Percentiles rank a stretch among this genome's conserved stretches.
Evolutionary conservation across 2,888 invertebrate species (phyloP).

Genomic region (Macrophya annulata): DNA sequence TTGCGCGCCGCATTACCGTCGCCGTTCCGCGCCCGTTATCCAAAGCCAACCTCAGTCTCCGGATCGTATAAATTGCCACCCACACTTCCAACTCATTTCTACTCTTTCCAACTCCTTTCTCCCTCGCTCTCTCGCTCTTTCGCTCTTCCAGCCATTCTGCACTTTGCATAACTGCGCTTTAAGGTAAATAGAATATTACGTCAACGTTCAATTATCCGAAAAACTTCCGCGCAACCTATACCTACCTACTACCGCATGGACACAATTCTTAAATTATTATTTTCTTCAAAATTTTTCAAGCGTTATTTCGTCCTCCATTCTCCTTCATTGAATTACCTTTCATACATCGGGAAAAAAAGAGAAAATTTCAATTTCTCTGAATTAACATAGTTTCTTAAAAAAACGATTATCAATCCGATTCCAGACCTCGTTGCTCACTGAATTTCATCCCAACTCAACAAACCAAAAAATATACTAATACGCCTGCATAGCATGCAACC

Average conservation of each 20-base stretch:
- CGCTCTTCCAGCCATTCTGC: constrained; percentile 25
- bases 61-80: constrained; percentile 72
- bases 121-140: constrained; percentile 12
- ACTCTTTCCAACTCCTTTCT: constrained; percentile 34
- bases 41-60: constrained; percentile 67
- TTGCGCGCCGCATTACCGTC: constrained; percentile 73
- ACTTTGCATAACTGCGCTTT: constrained; percentile 55
- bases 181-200: constrained; percentile 54
- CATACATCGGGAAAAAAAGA: neutral
- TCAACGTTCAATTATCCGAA: constrained; percentile 50
- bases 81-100: constrained; percentile 63
- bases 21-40: constrained; percentile 73
- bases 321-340: neutral
- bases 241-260: neutral
- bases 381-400: neutral
- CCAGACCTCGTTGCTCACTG: neutral
- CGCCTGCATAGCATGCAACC: constrained; percentile 45
- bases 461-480: neutral
- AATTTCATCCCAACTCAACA: neutral
- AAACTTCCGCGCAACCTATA: constrained; percentile 14
- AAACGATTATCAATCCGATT: neutral
- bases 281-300: neutral
- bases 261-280: neutral
- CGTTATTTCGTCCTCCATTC: neutral
- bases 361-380: neutral